Percentiles rank a stretch among this genome's conserved stretches.
Evolutionary conservation across 2,888 invertebrate genomes (phyloP).

Genomic region (Dolichomitus sp.): DNA sequence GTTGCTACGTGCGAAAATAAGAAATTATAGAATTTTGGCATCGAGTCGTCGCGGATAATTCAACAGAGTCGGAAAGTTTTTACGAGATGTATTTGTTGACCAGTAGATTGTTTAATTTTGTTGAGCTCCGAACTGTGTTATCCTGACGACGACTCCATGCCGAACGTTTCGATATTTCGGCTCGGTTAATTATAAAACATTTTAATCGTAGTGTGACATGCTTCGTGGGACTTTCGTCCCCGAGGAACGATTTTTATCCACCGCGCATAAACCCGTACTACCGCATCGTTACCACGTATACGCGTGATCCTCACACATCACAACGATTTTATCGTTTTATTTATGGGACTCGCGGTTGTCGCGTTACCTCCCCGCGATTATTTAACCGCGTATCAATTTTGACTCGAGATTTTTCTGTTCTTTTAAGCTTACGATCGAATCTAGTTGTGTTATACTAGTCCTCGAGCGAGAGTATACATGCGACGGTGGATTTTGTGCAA

Average conservation of each 20-base stretch:
- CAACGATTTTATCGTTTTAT: constrained; percentile 27
- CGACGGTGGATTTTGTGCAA: constrained; percentile 67
- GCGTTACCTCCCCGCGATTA: constrained; percentile 4
- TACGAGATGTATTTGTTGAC: constrained; percentile 81
- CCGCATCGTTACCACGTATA: constrained; percentile 8
- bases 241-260: constrained; percentile 52
- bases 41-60: constrained; percentile 38
- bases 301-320: constrained; percentile 26
- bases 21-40: neutral
- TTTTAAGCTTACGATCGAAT: constrained; percentile 63
- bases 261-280: constrained; percentile 12
- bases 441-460: constrained; percentile 67
- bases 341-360: constrained; percentile 28
- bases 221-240: constrained; percentile 9
- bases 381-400: constrained; percentile 18
- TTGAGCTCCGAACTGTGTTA: constrained; percentile 72
- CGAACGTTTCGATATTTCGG: constrained; percentile 31
- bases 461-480: constrained; percentile 54
- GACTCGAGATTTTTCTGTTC: constrained; percentile 46
- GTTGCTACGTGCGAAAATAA: neutral
- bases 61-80: constrained; percentile 67
- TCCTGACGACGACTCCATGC: constrained; percentile 54
- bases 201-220: constrained; percentile 30
- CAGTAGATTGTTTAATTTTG: constrained; percentile 83
- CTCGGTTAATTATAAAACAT: constrained; percentile 27